Conservation (phyloP, 2,113 vertebrate species). For the Delphinus delphis region DNA sequence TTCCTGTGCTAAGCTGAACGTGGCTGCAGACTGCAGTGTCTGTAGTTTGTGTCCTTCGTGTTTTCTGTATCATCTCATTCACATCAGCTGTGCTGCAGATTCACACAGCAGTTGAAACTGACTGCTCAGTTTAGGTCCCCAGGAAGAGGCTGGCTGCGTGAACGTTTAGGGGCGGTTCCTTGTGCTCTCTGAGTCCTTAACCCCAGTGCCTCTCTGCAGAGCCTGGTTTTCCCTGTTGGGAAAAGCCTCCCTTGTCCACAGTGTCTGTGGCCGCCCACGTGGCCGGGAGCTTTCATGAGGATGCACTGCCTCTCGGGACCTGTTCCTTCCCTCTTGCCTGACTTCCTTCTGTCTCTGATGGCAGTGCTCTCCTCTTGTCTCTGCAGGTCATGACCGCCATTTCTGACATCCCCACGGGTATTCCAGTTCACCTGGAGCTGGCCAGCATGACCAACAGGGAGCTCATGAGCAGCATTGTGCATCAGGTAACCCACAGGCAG, state of each 20-base stretch:
- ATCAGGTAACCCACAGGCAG: conserved; percentile 89
- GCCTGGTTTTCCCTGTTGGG: neutral
- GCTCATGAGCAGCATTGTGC: conserved; percentile 93
- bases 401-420: conserved; percentile 89
- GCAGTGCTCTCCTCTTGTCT: neutral
- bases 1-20: neutral
- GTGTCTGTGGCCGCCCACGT: neutral
- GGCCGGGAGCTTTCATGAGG: neutral
- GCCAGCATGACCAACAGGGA: conserved; percentile 97
- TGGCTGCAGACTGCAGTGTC: neutral
- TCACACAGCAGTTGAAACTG: neutral
- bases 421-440: conserved; percentile 96
- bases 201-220: neutral
- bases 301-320: neutral
- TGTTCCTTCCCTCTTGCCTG: neutral
- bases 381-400: conserved; percentile 90
- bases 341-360: neutral
- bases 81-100: neutral
- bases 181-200: neutral
- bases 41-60: neutral
- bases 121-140: neutral
- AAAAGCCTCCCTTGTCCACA: neutral
- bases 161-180: neutral
- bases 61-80: neutral
- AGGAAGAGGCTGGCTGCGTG: neutral